A percentile compares a stretch with the other conserved stretches of the same genome.
These are phyloP conservation scores for Lemur catta DNA, from an alignment of 2,797 vertebrate species.

Conservation along the genomic window DNA sequence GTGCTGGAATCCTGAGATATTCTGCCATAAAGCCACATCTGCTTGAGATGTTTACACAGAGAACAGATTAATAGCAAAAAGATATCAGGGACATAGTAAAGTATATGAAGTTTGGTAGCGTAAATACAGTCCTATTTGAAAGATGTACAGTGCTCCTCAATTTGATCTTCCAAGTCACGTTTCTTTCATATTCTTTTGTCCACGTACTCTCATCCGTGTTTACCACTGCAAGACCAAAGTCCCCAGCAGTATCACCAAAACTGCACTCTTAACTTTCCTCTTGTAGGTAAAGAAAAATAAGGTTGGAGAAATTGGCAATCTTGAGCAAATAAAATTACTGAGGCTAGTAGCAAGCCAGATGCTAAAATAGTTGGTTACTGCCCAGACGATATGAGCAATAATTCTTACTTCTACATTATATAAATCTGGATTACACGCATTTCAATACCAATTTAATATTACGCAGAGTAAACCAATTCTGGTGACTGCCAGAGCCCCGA, in stretches of 20 bases:
- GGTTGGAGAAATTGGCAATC: background rate
- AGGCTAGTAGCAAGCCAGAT: background rate
- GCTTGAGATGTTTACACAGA: conserved; percentile 40
- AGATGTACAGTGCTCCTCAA: fast-evolving
- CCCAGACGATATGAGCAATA: background rate
- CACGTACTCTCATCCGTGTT: background rate
- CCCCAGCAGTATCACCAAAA: background rate
- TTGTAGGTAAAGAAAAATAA: conserved; percentile 17
- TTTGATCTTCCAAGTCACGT: background rate
- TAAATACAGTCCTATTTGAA: background rate
- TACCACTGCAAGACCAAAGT: background rate
- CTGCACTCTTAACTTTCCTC: background rate
- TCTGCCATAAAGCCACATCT: background rate
- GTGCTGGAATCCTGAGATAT: background rate
- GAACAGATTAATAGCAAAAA: conserved; percentile 33
- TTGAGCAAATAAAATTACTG: conserved; percentile 39
- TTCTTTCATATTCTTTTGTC: background rate
- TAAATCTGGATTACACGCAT: background rate
- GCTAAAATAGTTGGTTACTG: background rate
- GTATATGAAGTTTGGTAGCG: background rate
- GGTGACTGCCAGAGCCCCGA: conserved; percentile 4
- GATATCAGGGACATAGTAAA: background rate
- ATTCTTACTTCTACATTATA: background rate
- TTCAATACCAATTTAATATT: background rate
- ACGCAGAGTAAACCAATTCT: background rate